These are phyloP conservation scores for Neomorphus geoffroyi DNA, from an alignment of 2,797 vertebrate genomes.

Conservation along the genomic window DNA sequence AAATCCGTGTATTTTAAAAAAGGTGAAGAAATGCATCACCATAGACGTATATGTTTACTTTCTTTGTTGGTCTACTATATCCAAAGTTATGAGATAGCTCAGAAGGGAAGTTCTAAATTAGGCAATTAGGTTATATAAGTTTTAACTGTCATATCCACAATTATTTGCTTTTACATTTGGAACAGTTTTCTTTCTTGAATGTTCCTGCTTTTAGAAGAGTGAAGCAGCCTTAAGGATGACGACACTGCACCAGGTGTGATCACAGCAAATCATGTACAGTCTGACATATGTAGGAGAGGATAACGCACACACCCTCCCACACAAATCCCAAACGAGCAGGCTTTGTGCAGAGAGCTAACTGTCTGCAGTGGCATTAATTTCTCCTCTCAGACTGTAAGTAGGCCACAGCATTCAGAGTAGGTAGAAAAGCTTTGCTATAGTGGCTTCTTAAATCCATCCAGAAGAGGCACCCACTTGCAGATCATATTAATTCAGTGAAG, in stretches of 20 bases:
- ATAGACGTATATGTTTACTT: not conserved
- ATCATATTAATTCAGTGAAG: not conserved
- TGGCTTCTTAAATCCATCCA: not conserved
- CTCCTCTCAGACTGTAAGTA: constrained; percentile 13
- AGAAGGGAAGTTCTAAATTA: not conserved
- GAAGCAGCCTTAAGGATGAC: not conserved
- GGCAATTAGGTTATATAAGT: not conserved
- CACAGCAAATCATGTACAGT: not conserved
- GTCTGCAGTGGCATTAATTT: not conserved
- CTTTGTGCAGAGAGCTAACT: not conserved
- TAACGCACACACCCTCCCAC: constrained; percentile 30
- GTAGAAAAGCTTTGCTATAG: not conserved
- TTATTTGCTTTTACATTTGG: not conserved
- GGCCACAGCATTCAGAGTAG: not conserved
- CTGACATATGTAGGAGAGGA: not conserved
- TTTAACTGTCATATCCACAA: not conserved
- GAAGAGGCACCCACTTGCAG: not conserved
- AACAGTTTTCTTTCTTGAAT: not conserved
- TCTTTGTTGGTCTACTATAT: not conserved
- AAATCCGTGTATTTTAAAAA: not conserved
- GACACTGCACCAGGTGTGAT: not conserved
- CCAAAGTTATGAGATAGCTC: not conserved
- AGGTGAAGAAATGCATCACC: not conserved
- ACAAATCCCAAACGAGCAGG: not conserved
- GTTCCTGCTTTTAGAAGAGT: not conserved